Conservation (phyloP, 1,140 invertebrate species). For the Drosophila novamexicana region DNA sequence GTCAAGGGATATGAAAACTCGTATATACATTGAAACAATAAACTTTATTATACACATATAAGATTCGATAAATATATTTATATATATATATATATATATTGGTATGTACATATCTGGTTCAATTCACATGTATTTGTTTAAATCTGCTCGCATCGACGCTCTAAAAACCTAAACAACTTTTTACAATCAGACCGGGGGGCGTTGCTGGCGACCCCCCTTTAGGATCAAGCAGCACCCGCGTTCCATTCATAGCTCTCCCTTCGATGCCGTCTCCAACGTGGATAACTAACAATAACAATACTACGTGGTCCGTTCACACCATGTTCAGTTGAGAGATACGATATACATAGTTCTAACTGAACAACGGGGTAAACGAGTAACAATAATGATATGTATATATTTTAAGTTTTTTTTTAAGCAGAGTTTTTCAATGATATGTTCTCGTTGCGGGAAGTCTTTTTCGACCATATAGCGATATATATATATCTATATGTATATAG, state of each 20-base stretch:
- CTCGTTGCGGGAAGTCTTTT: constrained; percentile 80
- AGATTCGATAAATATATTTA: constrained; percentile 56
- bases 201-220: neutral
- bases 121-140: constrained; percentile 33
- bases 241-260: constrained; percentile 20
- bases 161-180: constrained; percentile 61
- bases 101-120: constrained; percentile 22
- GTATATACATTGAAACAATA: constrained; percentile 65
- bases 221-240: constrained; percentile 35
- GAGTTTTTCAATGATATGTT: constrained; percentile 82
- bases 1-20: neutral
- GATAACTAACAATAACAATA: constrained; percentile 52
- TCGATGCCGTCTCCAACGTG: constrained; percentile 9
- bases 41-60: constrained; percentile 70
- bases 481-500: constrained; percentile 32
- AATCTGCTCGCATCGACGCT: constrained; percentile 14
- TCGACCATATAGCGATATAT: constrained; percentile 48
- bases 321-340: neutral
- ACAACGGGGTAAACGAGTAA: constrained; percentile 17
- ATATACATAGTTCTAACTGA: constrained; percentile 2
- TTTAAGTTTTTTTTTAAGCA: constrained; percentile 53
- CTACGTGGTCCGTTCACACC: constrained; percentile 36
- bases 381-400: constrained; percentile 43
- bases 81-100: constrained; percentile 38
- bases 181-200: constrained; percentile 59